Base-by-base conservation (phyloP, 2,797 vertebrate genomes). In the Masticophis lateralis region DNA sequence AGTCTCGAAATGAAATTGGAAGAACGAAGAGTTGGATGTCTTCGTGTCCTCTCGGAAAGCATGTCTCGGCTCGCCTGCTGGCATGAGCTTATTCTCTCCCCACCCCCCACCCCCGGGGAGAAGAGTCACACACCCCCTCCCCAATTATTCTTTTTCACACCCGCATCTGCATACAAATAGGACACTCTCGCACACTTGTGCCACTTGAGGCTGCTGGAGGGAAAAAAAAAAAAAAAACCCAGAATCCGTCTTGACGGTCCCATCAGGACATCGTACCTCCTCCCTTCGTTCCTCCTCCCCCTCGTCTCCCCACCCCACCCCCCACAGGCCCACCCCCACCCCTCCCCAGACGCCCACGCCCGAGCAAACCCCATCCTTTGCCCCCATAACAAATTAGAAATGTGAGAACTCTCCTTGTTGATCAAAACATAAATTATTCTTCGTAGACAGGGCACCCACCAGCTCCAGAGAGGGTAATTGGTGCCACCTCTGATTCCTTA, bases 391-490 rank as follows among this genome's bases (percentile, higher is more conserved):
- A 93, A 93, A 91, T 88, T 83, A 91, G 66, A 83, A 83, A 91
- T 79, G 92, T 93, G 92, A 91, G 92, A 2, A 59, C 87, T 91
- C 92, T 95, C 93, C 92, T 91, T n/a, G 92, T 92, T 86, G 92
- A 91, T 69, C 28, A 74, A 91, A 93, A 79, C 94, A 47, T 61
- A 59, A 18, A 90, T 89, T 92, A 94, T 32, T 60, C 92, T 87
- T 93, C 92, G 91, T 12, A 43, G 37, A 57, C 2, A 56, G 51
- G 0, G 0, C 63, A 63, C 91, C 37, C 88, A 93, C 94, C 83
- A 89, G 53, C 91, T 18, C 96, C 1, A 53, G 0, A 0, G 94
- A 96, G 61, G 90, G 94, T 95, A 96, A 96, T 96, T 95, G 93
- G 86, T 94, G 91, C 93, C 25, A 8, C 92, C 91, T 93, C 93